Base-by-base conservation (phyloP, 2,888 invertebrate species). In the Diloba caeruleocephala region DNA sequence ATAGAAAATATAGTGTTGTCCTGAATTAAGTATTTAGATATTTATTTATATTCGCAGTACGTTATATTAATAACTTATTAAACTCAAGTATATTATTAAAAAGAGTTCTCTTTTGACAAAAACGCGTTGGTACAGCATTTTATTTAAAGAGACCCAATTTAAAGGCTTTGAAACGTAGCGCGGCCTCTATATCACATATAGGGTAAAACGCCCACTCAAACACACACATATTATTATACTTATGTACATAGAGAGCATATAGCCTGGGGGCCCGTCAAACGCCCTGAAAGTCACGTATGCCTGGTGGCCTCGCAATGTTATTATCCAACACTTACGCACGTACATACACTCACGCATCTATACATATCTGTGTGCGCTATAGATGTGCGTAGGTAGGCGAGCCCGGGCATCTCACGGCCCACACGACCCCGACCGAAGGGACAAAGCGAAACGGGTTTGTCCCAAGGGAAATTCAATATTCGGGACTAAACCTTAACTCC, bases 381-480 rank as follows among this genome's bases (percentile, higher is more conserved):
- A 73, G 76, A 73, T 69, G 76, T 78, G 76, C 52, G 79, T 78
- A 79, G 74, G 79, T 76, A 74, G 78, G 78, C 78, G 74, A 79
- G 87, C 92, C 92, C 92, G 92, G 92, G 92, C 92, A 90, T 85
- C 85, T 74, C 84, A 67, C 76, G 87, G 90, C 92, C 91, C 89
- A 90, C 88, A 90, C 92, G 91, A 91, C 92, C 92, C 91, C 90
- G 88, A 81, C 82, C 85, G 83, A 92, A 93, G 92, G 93, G 92
- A 92, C 92, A 93, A 92, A 92, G 92, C 86, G 92, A 93, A 93
- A 93, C 93, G 93, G 93, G 94, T 93, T 94, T 92, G 93, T 93
- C 94, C 93, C 93, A 89, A 89, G 94, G 94, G 94, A 94, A 94
- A 94, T 94, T 94, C 94, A 94, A 94, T 94, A 94, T 94, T 94